Percentiles rank a stretch among this genome's conserved stretches.
Evolutionary conservation across 2,113 vertebrate genomes (phyloP).

Genomic region (Hemiprocne comata): DNA sequence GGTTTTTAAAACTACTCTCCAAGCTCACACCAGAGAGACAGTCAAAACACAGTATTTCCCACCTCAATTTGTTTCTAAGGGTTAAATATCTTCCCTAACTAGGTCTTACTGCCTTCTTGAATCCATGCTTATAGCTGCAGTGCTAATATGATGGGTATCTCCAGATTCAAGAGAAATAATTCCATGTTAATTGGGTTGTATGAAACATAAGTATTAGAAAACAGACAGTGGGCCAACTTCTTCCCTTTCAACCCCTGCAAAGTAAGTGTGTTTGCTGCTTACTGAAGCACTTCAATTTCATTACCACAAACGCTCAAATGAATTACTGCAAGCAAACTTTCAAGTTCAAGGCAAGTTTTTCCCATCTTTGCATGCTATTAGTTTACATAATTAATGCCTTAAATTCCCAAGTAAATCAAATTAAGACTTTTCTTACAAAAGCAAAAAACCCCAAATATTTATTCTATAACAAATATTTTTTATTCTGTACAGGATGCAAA

Average conservation of each 20-base stretch:
- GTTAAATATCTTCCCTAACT: neutral
- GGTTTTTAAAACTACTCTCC: neutral
- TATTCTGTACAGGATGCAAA: neutral
- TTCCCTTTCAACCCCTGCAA: neutral
- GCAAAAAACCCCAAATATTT: neutral
- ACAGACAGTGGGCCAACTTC: neutral
- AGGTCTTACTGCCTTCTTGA: neutral
- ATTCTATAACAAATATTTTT: neutral
- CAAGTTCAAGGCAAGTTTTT: neutral
- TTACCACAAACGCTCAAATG: neutral
- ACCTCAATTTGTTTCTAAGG: neutral
- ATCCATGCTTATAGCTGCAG: neutral
- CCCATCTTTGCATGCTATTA: neutral
- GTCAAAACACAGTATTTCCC: neutral
- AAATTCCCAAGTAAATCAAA: neutral
- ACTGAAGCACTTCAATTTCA: neutral
- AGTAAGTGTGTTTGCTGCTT: neutral
- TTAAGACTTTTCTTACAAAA: neutral
- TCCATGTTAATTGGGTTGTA: neutral
- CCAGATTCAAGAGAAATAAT: neutral
- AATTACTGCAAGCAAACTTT: neutral
- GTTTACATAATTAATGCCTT: neutral
- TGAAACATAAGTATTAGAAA: neutral
- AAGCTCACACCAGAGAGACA: neutral
- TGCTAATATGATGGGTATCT: neutral